Percentiles rank a stretch among this genome's conserved stretches.
These are phyloP conservation scores for Manacus vitellinus DNA, from an alignment of 2,113 vertebrate species.

Conservation along the genomic window DNA sequence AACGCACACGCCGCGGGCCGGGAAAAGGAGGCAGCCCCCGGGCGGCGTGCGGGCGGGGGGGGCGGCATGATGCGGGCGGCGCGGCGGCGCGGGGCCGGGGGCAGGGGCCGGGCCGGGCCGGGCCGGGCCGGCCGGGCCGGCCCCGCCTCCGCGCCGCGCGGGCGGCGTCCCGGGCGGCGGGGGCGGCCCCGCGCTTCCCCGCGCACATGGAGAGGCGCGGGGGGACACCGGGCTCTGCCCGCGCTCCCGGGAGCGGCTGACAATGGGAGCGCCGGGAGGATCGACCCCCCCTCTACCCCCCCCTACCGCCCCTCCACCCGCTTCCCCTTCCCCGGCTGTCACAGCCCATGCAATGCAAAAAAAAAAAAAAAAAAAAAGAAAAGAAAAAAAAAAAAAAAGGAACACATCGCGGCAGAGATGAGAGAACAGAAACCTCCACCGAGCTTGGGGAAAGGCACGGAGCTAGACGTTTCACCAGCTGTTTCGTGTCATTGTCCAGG, in stretches of 20 bases:
- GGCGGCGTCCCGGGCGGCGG: no score
- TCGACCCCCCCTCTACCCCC: not conserved
- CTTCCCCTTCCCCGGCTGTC: slow-evolving; percentile 64
- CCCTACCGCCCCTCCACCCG: not conserved
- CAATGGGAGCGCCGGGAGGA: slow-evolving; percentile 68
- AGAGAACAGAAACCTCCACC: slow-evolving; percentile 66
- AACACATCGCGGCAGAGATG: slow-evolving; percentile 68
- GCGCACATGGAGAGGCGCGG: not conserved
- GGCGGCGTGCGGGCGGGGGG: no score
- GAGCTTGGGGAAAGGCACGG: slow-evolving; percentile 54
- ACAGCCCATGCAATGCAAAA: slow-evolving; percentile 61
- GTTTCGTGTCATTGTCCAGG: slow-evolving; percentile 49
- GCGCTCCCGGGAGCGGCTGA: slow-evolving; percentile 61
- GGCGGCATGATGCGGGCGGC: no score
- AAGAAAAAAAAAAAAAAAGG: no score
- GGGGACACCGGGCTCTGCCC: slow-evolving; percentile 55
- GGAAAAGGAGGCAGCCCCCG: no score
- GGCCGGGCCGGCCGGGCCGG: no score
- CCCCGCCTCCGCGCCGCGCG: no score
- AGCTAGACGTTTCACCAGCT: slow-evolving; percentile 57
- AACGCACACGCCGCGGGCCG: not conserved
- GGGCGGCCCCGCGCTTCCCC: not conserved
- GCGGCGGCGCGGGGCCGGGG: no score
- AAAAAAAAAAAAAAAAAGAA: not conserved
- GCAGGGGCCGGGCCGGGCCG: no score